Conservation (phyloP, 2,113 vertebrate species). For the Ginglymostoma cirratum region DNA sequence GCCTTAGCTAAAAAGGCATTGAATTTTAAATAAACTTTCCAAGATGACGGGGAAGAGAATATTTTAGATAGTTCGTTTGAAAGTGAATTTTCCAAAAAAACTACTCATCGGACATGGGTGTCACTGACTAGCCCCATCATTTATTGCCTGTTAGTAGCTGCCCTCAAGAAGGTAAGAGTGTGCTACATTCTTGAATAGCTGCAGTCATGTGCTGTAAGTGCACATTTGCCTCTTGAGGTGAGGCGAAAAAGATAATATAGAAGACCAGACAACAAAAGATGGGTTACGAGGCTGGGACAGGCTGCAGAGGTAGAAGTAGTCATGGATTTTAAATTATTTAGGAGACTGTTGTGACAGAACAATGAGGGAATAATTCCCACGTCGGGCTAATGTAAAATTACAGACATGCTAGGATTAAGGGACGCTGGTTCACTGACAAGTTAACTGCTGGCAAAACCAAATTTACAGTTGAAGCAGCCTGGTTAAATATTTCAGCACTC, state of each 20-base stretch:
- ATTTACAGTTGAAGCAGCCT: not conserved
- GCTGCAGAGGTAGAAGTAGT: not conserved
- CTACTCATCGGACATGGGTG: no score
- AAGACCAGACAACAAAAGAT: no score
- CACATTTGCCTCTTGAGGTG: not conserved
- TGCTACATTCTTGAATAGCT: no score
- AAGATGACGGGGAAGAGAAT: not conserved
- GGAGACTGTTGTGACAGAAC: not conserved
- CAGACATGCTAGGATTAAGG: not conserved
- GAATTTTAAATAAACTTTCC: not conserved
- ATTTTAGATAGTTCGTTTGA: not conserved
- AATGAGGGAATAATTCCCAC: not conserved
- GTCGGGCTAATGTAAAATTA: not conserved
- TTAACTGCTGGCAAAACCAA: not conserved
- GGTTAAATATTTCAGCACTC: constrained; percentile 2
- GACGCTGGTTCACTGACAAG: not conserved
- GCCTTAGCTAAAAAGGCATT: not conserved
- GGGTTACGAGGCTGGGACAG: not conserved
- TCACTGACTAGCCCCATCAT: no score
- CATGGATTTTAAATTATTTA: not conserved
- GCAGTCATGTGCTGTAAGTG: no score
- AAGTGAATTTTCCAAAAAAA: no score
- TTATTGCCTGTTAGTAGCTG: no score
- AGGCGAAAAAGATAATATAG: not conserved
- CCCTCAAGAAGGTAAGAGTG: no score